phyloP scores from a whole-genome alignment of 2,113 vertebrate species.

The Platycercus adscitus region DNA sequence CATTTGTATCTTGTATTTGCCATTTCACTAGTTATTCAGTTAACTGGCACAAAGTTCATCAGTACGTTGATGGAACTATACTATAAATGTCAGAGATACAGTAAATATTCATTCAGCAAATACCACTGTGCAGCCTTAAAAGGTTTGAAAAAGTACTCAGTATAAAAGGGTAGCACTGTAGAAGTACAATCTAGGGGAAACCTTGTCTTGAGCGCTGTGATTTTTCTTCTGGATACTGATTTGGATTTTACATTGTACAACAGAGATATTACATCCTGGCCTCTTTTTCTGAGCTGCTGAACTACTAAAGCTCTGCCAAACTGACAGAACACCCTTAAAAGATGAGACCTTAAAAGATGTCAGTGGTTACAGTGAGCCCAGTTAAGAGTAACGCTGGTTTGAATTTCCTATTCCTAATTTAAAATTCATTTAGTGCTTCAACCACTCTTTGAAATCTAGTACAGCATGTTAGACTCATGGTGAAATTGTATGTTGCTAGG shows the following conservation, averaged over 20 bases:
- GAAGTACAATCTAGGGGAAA: not conserved
- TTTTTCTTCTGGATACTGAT: not conserved
- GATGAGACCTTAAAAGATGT: not conserved
- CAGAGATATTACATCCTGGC: not conserved
- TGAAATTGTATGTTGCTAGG: slow-evolving; percentile 39
- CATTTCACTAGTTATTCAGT: not conserved
- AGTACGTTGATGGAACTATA: not conserved
- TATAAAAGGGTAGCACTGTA: not conserved
- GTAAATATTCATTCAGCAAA: not conserved
- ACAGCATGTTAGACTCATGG: not conserved
- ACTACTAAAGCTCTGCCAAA: not conserved
- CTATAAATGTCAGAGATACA: not conserved
- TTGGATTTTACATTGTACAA: not conserved
- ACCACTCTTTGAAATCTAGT: slow-evolving; percentile 54
- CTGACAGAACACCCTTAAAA: not conserved
- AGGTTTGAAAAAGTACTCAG: not conserved
- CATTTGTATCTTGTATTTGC: not conserved
- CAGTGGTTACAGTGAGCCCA: not conserved
- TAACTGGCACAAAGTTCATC: not conserved
- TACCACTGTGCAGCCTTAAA: not conserved
- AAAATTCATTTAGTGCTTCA: slow-evolving; percentile 51
- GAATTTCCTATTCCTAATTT: slow-evolving; percentile 42
- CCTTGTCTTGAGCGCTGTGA: not conserved
- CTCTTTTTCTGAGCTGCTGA: not conserved
- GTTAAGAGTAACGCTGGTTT: slow-evolving; percentile 14